These are phyloP conservation scores for Listronotus bonariensis DNA, from an alignment of 1,140 invertebrate species.

Conservation along the genomic window DNA sequence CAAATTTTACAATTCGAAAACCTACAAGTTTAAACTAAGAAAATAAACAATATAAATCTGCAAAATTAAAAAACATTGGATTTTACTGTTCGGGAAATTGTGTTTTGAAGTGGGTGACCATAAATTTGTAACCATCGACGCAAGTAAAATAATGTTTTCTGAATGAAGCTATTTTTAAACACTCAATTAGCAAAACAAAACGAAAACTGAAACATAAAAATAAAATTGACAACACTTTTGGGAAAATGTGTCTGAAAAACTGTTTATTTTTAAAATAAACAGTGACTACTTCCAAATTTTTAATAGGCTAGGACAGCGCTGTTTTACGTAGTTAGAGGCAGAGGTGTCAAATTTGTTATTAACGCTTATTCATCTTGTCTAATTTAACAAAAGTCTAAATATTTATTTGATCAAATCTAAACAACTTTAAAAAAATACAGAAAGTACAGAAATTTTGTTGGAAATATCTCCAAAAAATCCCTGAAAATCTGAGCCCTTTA, in stretches of 20 bases:
- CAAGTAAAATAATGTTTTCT: slow-evolving; percentile 5
- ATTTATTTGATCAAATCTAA: too few relatives aligned
- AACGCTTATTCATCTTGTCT: too few relatives aligned
- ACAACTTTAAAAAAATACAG: too few relatives aligned
- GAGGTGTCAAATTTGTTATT: too few relatives aligned
- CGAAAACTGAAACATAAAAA: slow-evolving; percentile 4
- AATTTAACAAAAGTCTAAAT: too few relatives aligned
- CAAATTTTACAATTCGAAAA: background rate
- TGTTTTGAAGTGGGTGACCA: slow-evolving; percentile 7
- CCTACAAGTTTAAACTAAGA: background rate
- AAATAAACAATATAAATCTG: background rate
- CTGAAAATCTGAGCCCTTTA: too few relatives aligned
- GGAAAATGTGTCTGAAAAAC: background rate
- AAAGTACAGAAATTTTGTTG: too few relatives aligned
- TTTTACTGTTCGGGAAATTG: background rate
- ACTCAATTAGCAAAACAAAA: slow-evolving; percentile 8
- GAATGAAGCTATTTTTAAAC: slow-evolving; percentile 6
- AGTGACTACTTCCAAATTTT: background rate
- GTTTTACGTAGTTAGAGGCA: slow-evolving; percentile 4
- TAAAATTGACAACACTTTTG: slow-evolving; percentile 9
- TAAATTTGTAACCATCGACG: slow-evolving; percentile 8
- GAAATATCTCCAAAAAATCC: too few relatives aligned
- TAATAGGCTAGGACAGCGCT: background rate
- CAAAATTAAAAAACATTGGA: background rate
- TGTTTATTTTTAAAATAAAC: background rate